Evolutionary conservation across 53 echinoderm and acorn worm species (phyloP).

Genomic region (Patiria pectinifera): DNA sequence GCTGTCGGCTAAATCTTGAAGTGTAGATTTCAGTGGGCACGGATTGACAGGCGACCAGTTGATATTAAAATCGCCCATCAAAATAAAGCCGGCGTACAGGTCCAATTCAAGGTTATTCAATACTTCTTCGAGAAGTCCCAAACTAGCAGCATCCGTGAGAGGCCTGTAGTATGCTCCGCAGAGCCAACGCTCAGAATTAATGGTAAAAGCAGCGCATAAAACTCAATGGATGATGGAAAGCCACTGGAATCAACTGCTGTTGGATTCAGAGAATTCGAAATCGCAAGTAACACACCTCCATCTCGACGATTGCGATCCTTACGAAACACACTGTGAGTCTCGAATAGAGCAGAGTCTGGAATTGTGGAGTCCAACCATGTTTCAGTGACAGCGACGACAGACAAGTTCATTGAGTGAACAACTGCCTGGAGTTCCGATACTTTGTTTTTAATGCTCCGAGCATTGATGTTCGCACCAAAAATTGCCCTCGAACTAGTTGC

Average conservation of each 20-base stretch:
- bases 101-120: constrained; percentile 36
- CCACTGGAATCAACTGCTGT: too few relatives aligned
- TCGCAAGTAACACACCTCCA: neutral
- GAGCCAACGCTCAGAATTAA: constrained; percentile 37
- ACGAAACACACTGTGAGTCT: neutral
- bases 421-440: constrained; percentile 6
- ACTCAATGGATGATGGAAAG: too few relatives aligned
- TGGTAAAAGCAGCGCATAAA: neutral
- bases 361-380: constrained; percentile 47
- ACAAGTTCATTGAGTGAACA: neutral
- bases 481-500: neutral
- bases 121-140: constrained; percentile 17
- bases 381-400: constrained; percentile 19
- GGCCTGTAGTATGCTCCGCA: constrained; percentile 47
- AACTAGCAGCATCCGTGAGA: constrained; percentile 3
- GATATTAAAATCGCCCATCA: constrained; percentile 50
- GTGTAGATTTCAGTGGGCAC: too few relatives aligned
- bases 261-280: neutral
- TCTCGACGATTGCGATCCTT: constrained; percentile 12
- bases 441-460: constrained; percentile 8
- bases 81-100: constrained; percentile 25
- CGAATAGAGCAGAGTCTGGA: constrained; percentile 9
- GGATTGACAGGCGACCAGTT: neutral
- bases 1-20: constrained; percentile 18
- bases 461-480: constrained; percentile 18